Base-by-base conservation (phyloP, 2,113 vertebrate species). In the Phasianus colchicus region DNA sequence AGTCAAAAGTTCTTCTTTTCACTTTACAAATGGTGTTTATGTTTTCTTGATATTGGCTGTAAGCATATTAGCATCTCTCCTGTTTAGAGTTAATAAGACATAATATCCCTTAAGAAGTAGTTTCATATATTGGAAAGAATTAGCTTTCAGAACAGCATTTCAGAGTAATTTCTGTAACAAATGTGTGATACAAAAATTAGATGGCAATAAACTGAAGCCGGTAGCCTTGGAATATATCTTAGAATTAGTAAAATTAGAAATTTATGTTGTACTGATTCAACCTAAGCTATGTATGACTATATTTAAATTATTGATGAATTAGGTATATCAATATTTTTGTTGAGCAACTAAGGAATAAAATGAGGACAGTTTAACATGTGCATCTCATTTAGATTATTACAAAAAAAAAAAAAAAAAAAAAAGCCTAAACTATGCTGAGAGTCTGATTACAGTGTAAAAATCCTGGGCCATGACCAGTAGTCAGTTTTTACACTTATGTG, bases 1-100 rank as follows among this genome's bases (percentile, higher is more conserved):
- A 0, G 60, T 86, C 83, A 72, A 95, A 95, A 61, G 7, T 69
- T 48, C n/a, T 85, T 72, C 50, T 27, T 75, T 94, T 92, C 47
- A 67, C 30, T 79, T 58, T 71, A 18, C 57, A 50, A 72, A 58
- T 27, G 15, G 7, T 30, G 7, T 63, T 43, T 78, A 60, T 81
- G 70, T 61, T 66, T 34, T 83, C 13, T 70, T 81, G 40, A 36
- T 87, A 63, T 54, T 55, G 79, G 13, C 45, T 84, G 67, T 66
- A 82, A 81, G 24, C 21, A 84, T 61, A 67, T 29, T 20, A 72
- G 2, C 25, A 6, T 69, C 61, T 42, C 74, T 54, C 77, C 11
- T 43, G 4, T 48, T 87, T 71, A 29, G 27, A 70, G 13, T 48
- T 83, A 52, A 43, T 25, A 71, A 64, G 11, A 61, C 2, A 8